Evolutionary conservation across 1,140 invertebrate genomes (phyloP).

Genomic region (Lutraria rhynchaena): DNA sequence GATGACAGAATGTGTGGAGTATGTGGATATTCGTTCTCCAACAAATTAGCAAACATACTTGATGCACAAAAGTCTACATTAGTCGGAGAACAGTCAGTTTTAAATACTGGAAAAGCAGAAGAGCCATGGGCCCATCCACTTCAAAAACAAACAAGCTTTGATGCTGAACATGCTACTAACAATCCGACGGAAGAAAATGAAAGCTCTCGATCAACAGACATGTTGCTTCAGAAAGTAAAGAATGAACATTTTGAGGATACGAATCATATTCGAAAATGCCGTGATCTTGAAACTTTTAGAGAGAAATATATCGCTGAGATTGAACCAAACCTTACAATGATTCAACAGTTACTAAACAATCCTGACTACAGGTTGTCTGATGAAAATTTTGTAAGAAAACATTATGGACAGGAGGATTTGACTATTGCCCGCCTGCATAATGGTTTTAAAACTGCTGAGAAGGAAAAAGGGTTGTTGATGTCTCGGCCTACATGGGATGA

Average conservation of each 20-base stretch:
- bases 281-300: conserved; percentile 32
- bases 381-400: conserved; percentile 2
- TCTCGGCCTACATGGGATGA: no score
- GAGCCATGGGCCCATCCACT: not conserved
- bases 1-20: conserved; percentile 61
- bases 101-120: not conserved
- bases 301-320: conserved; percentile 19
- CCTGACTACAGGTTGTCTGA: not conserved
- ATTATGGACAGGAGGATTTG: conserved; percentile 32
- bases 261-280: conserved; percentile 2
- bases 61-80: not conserved
- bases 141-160: not conserved
- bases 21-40: conserved; percentile 55
- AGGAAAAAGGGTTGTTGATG: no score
- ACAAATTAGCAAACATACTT: conserved; percentile 9
- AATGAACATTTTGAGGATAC: not conserved
- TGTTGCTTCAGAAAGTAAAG: not conserved
- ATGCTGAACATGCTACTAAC: not conserved
- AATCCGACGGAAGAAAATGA: not conserved
- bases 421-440: no score
- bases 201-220: not conserved
- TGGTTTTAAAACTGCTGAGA: no score
- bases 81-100: conserved; percentile 13
- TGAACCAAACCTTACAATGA: conserved; percentile 28
- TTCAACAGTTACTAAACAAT: conserved; percentile 30